Conservation (phyloP, 2,888 invertebrate genomes). For the Caenorhabditis zanzibari region DNA sequence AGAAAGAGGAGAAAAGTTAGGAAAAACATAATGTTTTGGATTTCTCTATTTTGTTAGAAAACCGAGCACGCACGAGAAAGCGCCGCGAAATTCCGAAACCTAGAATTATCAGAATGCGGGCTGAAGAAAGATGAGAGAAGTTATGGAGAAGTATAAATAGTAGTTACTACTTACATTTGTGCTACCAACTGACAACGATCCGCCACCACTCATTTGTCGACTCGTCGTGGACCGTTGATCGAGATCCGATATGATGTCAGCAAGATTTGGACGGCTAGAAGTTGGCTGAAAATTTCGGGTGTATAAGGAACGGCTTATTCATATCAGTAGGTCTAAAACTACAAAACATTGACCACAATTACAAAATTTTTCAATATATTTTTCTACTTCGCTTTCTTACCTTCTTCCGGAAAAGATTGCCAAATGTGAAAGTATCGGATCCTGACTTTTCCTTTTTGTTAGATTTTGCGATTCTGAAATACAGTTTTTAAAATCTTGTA, state of each 20-base stretch:
- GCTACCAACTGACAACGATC: conserved; percentile 26
- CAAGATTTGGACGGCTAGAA: conserved; percentile 47
- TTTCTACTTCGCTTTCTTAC: too few relatives aligned
- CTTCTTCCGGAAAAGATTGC: conserved; percentile 64
- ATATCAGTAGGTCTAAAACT: neutral
- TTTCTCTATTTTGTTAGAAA: neutral
- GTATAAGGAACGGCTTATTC: neutral
- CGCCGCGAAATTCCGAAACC: conserved; percentile 17
- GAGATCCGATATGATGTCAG: conserved; percentile 64
- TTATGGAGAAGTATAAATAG: neutral
- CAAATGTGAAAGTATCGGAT: conserved; percentile 69
- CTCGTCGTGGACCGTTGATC: conserved; percentile 57
- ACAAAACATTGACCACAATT: neutral
- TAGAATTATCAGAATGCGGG: conserved; percentile 17
- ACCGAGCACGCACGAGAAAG: neutral
- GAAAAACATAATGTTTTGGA: neutral
- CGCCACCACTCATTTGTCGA: conserved; percentile 22
- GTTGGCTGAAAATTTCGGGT: conserved; percentile 24
- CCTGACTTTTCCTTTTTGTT: conserved; percentile 65
- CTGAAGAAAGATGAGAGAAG: neutral
- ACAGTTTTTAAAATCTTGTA: neutral
- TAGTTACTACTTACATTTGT: conserved; percentile 41
- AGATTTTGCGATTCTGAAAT: conserved; percentile 54
- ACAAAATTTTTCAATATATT: too few relatives aligned
- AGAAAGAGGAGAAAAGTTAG: neutral